phyloP scores from a whole-genome alignment of 2,888 invertebrate genomes.

The Melipona bicolor region DNA sequence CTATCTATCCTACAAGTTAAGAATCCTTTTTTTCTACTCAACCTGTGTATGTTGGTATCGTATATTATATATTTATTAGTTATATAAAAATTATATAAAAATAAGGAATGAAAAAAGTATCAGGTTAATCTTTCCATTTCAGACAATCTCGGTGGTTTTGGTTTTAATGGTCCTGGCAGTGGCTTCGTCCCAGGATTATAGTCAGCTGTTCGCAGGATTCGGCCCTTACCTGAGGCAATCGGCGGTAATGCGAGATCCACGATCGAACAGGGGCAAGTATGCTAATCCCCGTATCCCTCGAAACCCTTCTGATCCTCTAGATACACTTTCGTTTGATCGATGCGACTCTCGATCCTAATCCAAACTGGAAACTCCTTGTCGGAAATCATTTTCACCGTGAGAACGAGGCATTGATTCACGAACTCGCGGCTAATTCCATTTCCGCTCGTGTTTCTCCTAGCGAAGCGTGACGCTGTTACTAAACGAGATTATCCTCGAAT shows the following conservation, averaged over 20 bases:
- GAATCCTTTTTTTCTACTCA: no score
- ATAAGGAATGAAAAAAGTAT: neutral
- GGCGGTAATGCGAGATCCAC: slow-evolving; percentile 78
- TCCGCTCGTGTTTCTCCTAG: neutral
- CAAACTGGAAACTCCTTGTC: neutral
- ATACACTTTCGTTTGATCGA: neutral
- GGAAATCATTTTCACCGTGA: neutral
- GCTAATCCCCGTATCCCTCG: neutral
- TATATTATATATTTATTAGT: no score
- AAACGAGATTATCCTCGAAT: slow-evolving; percentile 10
- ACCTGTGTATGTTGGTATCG: no score
- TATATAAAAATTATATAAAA: neutral
- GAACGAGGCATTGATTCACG: neutral
- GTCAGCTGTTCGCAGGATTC: slow-evolving; percentile 80
- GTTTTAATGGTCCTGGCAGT: slow-evolving; percentile 72
- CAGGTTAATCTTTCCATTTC: slow-evolving; percentile 52
- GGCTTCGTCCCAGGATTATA: slow-evolving; percentile 78
- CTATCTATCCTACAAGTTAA: no score
- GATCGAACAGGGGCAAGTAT: slow-evolving; percentile 80
- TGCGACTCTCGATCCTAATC: neutral
- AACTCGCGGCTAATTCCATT: slow-evolving; percentile 25
- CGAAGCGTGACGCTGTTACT: neutral
- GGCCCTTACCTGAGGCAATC: slow-evolving; percentile 76
- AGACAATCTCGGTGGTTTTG: slow-evolving; percentile 77
- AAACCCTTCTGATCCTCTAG: no score